These are phyloP conservation scores for Melanotaenia trifasciata DNA, from an alignment of 2,797 vertebrate genomes.

Conservation along the genomic window DNA sequence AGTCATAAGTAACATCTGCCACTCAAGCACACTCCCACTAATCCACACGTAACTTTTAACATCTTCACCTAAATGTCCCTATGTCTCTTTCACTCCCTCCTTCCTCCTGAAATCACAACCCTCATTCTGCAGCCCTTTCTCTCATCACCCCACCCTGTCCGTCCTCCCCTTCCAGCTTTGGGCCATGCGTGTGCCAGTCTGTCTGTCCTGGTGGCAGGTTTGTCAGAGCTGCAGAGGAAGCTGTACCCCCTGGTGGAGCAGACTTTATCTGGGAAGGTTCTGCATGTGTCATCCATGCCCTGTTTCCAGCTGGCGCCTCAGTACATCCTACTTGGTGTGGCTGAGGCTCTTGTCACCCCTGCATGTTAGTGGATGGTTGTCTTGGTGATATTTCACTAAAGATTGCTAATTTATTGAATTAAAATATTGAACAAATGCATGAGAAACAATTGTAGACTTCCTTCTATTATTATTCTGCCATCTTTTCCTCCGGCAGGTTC, in stretches of 20 bases:
- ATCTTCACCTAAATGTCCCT: slow-evolving; percentile 29
- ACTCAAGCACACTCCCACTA: neutral
- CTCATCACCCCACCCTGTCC: slow-evolving; percentile 60
- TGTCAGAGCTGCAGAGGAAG: slow-evolving; percentile 89
- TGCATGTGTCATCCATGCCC: slow-evolving; percentile 91
- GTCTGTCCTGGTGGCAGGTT: slow-evolving; percentile 86
- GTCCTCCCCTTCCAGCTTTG: slow-evolving; percentile 79
- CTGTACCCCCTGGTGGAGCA: slow-evolving; percentile 86
- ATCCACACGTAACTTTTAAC: neutral
- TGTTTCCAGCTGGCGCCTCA: slow-evolving; percentile 90
- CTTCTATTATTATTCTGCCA: neutral
- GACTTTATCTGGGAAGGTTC: slow-evolving; percentile 84
- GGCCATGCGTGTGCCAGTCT: slow-evolving; percentile 87
- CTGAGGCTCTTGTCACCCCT: slow-evolving; percentile 91
- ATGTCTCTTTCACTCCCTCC: slow-evolving; percentile 32
- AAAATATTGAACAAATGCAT: neutral
- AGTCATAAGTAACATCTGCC: slow-evolving; percentile 85
- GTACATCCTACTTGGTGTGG: slow-evolving; percentile 91
- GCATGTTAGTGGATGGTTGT: slow-evolving; percentile 85
- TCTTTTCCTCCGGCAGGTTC: slow-evolving; percentile 73
- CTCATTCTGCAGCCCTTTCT: slow-evolving; percentile 56
- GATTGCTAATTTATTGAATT: neutral
- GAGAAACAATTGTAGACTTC: neutral
- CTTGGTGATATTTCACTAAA: too few species aligned
- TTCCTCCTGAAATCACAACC: slow-evolving; percentile 34